These are phyloP conservation scores for Aphrophora alni DNA, from an alignment of 2,888 invertebrate species.

Conservation along the genomic window DNA sequence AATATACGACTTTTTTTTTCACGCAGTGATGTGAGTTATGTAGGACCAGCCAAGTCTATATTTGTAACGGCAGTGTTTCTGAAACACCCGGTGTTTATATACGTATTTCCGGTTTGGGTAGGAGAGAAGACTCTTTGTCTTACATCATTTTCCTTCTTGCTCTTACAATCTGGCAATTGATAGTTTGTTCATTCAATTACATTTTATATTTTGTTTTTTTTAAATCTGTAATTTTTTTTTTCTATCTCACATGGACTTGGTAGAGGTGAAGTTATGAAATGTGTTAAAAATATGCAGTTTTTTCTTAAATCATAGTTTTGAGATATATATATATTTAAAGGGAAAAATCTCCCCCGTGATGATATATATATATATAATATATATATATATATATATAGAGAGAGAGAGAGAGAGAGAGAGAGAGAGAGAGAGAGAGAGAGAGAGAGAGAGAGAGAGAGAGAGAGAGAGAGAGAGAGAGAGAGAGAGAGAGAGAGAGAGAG, in stretches of 20 bases:
- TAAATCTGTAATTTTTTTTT: no score
- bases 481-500: slow-evolving; percentile 25
- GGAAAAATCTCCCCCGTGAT: no score
- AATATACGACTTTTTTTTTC: neutral
- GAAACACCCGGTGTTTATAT: slow-evolving; percentile 36
- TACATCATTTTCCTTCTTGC: neutral
- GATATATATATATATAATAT: no score
- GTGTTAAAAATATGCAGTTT: no score
- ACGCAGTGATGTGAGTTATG: neutral
- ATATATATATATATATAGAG: no score
- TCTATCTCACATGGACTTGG: no score
- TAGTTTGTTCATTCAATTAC: no score
- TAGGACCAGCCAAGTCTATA: neutral
- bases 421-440: slow-evolving; percentile 37
- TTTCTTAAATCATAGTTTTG: no score
- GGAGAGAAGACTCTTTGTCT: neutral
- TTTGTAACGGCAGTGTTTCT: slow-evolving; percentile 30
- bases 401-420: no score
- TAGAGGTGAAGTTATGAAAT: no score
- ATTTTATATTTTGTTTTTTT: no score
- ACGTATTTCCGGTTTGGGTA: slow-evolving; percentile 28
- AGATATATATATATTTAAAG: no score
- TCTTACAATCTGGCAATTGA: neutral
- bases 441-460: slow-evolving; percentile 19
- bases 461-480: neutral